Evolutionary conservation across 1,140 invertebrate genomes (phyloP).

Genomic region (Nymphalis io): DNA sequence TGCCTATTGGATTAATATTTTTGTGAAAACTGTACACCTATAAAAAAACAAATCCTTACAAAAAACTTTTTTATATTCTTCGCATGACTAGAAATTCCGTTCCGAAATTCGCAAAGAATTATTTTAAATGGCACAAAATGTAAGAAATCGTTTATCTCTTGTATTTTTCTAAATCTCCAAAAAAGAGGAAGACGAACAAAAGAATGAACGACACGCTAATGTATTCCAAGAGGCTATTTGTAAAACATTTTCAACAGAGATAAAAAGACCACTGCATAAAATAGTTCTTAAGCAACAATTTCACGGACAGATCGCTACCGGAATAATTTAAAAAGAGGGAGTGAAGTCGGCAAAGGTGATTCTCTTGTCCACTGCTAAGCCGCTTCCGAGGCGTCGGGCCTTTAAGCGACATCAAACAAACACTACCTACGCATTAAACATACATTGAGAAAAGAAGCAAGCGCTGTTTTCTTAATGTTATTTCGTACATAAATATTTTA

Average conservation of each 20-base stretch:
- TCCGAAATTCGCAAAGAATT: not conserved
- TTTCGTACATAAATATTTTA: conserved; percentile 74
- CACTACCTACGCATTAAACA: conserved; percentile 70
- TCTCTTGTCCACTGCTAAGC: conserved; percentile 51
- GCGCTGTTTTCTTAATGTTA: conserved; percentile 69
- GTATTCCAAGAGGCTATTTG: conserved; percentile 35
- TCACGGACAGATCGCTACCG: conserved; percentile 51
- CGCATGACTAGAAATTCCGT: not conserved
- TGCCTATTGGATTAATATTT: no score
- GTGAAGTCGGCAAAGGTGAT: conserved; percentile 47
- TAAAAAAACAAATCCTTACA: not conserved
- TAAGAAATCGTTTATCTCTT: conserved; percentile 21
- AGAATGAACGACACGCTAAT: conserved; percentile 29
- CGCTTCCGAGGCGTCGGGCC: conserved; percentile 47
- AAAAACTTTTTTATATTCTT: not conserved
- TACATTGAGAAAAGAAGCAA: conserved; percentile 63
- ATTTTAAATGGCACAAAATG: conserved; percentile 1
- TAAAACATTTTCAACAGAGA: conserved; percentile 32
- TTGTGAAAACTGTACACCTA: not conserved
- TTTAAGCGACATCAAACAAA: conserved; percentile 68
- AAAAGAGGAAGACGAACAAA: conserved; percentile 28
- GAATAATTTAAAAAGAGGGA: conserved; percentile 56
- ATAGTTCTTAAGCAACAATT: conserved; percentile 53
- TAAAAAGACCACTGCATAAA: conserved; percentile 35
- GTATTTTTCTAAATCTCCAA: conserved; percentile 23